These are phyloP conservation scores for Drosophila pruinosa DNA, from an alignment of 1,140 invertebrate species.

Conservation along the genomic window DNA sequence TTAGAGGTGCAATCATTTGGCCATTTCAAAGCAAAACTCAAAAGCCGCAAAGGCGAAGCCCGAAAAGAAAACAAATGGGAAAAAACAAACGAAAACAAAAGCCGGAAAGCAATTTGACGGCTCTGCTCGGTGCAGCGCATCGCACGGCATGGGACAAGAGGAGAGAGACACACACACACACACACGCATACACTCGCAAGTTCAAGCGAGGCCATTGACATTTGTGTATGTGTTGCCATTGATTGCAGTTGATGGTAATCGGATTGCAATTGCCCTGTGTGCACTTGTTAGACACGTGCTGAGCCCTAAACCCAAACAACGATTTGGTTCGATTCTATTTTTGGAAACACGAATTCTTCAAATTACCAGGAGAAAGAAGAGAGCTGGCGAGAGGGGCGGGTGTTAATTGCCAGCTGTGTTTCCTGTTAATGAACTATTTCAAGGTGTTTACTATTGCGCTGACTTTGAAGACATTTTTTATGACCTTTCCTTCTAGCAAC, in stretches of 20 bases:
- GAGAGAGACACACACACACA: constrained; percentile 8
- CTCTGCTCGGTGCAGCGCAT: constrained; percentile 15
- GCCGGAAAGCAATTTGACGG: constrained; percentile 78
- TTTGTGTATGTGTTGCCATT: constrained; percentile 63
- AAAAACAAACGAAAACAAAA: constrained; percentile 66
- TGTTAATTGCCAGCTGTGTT: constrained; percentile 63
- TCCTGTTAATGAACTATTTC: constrained; percentile 70
- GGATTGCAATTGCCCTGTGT: constrained; percentile 74
- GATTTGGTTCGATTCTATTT: background rate
- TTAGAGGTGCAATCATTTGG: constrained; percentile 23
- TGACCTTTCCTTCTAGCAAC: constrained; percentile 8
- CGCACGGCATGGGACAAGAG: constrained; percentile 1
- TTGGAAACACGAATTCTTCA: background rate
- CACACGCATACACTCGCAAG: constrained; percentile 6
- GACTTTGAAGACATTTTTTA: constrained; percentile 42
- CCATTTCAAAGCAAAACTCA: constrained; percentile 46
- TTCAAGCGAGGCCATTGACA: constrained; percentile 73
- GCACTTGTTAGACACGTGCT: constrained; percentile 67
- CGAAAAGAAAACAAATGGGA: background rate
- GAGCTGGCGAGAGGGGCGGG: background rate
- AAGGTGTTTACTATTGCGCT: constrained; percentile 41
- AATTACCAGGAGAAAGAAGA: background rate
- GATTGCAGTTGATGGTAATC: constrained; percentile 76
- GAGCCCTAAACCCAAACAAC: background rate
- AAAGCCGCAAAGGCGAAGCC: constrained; percentile 33